Percentiles rank a stretch among this genome's conserved stretches.
Conservation (phyloP, 2,797 vertebrate genomes). For the Taenioides sp. region DNA sequence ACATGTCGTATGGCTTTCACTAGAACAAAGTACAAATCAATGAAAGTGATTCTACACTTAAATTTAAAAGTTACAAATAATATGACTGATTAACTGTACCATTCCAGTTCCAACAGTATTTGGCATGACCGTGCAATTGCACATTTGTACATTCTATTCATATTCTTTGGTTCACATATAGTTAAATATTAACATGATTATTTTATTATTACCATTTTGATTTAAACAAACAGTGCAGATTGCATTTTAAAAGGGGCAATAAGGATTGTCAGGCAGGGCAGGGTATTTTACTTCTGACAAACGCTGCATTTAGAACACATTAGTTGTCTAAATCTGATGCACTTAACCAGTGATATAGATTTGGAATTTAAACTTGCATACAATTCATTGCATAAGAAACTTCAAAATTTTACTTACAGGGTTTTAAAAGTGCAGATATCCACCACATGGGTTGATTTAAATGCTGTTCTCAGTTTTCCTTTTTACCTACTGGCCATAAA, state of each 20-base stretch:
- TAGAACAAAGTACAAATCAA: constrained; percentile 41
- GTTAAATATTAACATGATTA: constrained; percentile 4
- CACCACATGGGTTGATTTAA: constrained; percentile 18
- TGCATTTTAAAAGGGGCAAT: constrained; percentile 31
- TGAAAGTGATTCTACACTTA: constrained; percentile 27
- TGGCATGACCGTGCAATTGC: constrained; percentile 37
- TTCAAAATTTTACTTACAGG: background rate
- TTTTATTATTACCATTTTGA: constrained; percentile 8
- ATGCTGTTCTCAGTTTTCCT: background rate
- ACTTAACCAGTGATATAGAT: background rate
- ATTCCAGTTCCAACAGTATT: constrained; percentile 14
- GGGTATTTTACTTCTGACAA: constrained; percentile 17
- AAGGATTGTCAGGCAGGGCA: constrained; percentile 61
- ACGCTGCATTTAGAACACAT: constrained; percentile 13
- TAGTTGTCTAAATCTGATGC: background rate
- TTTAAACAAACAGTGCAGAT: constrained; percentile 47
- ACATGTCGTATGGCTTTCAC: constrained; percentile 22
- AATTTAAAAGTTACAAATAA: constrained; percentile 15
- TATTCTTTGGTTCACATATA: constrained; percentile 75
- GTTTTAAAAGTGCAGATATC: constrained; percentile 41
- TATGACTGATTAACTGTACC: constrained; percentile 24
- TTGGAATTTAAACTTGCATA: constrained; percentile 4
- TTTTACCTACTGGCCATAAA: constrained; percentile 10
- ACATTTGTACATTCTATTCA: constrained; percentile 29
- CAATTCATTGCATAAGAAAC: background rate